phyloP scores from a whole-genome alignment of 1,140 invertebrate genomes.

The Trypoxylus dichotomus region DNA sequence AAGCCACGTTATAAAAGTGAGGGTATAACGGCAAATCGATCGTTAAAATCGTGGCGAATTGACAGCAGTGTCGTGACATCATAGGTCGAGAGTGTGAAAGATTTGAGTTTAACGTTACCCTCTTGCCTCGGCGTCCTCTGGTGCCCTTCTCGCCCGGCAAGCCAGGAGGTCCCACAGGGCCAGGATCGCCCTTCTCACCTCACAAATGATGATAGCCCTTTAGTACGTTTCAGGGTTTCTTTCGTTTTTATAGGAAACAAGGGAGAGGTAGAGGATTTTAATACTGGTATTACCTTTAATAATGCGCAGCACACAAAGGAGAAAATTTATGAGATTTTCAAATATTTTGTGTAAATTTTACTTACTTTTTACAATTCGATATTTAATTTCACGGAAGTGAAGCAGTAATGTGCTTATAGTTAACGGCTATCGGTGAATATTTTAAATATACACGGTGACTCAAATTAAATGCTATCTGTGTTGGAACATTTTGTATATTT shows the following conservation, averaged over 20 bases:
- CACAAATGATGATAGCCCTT: conserved; percentile 58
- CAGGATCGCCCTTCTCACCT: conserved; percentile 77
- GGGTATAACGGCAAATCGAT: background rate
- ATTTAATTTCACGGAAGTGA: too few species aligned
- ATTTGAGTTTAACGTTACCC: conserved; percentile 64
- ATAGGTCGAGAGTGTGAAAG: conserved; percentile 20
- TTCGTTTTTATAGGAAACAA: background rate
- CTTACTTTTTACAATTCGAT: too few species aligned
- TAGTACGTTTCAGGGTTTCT: conserved; percentile 23
- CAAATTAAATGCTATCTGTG: too few species aligned
- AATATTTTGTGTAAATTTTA: too few species aligned
- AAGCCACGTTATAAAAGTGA: background rate
- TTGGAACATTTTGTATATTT: too few species aligned
- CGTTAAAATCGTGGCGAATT: background rate
- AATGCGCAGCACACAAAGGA: too few species aligned
- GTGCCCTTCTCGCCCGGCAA: conserved; percentile 74
- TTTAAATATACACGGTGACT: too few species aligned
- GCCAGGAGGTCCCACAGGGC: conserved; percentile 73
- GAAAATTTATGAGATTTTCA: too few species aligned
- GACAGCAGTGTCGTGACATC: conserved; percentile 15
- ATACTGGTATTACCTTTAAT: too few species aligned
- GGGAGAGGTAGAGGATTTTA: background rate
- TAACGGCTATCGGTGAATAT: too few species aligned
- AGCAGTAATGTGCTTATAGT: too few species aligned
- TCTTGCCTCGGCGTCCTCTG: conserved; percentile 81